Evolutionary conservation across 2,797 vertebrate species (phyloP).

Genomic region (Benthosema pterotum): DNA sequence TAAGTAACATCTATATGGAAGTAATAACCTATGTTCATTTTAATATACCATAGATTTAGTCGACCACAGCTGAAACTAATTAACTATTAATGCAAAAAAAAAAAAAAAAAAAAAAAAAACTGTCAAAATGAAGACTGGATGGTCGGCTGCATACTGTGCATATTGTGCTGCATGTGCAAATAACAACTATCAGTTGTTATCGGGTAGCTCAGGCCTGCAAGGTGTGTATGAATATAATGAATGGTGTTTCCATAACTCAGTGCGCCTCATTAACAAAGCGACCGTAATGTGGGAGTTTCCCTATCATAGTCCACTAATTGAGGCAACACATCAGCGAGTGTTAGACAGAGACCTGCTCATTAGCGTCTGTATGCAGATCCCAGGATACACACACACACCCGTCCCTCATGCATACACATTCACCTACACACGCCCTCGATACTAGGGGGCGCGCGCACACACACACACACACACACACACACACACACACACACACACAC

Average conservation of each 20-base stretch:
- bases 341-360: slow-evolving; percentile 62
- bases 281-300: slow-evolving; percentile 48
- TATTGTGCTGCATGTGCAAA: no score
- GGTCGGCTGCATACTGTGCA: no score
- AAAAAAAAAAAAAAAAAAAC: no score
- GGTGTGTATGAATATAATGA: background rate
- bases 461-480: no score
- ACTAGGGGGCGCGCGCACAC: no score
- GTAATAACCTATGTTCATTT: no score
- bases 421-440: no score
- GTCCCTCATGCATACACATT: slow-evolving; percentile 15
- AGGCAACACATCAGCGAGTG: slow-evolving; percentile 36
- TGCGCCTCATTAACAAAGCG: slow-evolving; percentile 55
- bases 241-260: slow-evolving; percentile 27
- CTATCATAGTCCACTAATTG: slow-evolving; percentile 54
- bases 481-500: background rate
- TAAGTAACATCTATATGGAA: background rate
- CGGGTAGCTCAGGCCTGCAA: slow-evolving; percentile 13
- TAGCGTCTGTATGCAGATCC: slow-evolving; percentile 42
- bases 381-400: slow-evolving; percentile 44
- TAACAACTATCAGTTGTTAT: slow-evolving; percentile 25
- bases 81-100: no score
- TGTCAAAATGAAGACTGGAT: no score
- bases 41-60: no score
- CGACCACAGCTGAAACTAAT: no score